Evolutionary conservation across 2,797 vertebrate species (phyloP).

Genomic region (Xerus rutilus): DNA sequence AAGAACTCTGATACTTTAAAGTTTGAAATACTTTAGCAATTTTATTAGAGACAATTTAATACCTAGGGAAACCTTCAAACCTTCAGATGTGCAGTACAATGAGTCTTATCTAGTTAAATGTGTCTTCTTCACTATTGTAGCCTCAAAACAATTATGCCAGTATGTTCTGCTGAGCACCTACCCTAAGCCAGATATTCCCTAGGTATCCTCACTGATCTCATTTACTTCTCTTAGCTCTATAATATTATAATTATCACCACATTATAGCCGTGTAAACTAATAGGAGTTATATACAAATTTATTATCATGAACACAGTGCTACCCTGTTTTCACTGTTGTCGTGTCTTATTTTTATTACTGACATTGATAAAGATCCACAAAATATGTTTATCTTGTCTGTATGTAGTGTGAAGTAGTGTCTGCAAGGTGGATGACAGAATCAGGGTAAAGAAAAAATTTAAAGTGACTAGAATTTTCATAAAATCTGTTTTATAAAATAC

Average conservation of each 20-base stretch:
- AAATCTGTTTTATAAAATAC: not conserved
- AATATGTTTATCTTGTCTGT: not conserved
- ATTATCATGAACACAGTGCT: not conserved
- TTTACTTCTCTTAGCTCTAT: slow-evolving; percentile 6
- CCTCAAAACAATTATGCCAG: not conserved
- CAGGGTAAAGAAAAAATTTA: not conserved
- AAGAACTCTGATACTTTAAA: slow-evolving; percentile 13
- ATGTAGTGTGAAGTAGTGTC: slow-evolving; percentile 11
- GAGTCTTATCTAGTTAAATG: slow-evolving; percentile 66
- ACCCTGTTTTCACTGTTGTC: not conserved
- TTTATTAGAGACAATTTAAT: slow-evolving; percentile 31
- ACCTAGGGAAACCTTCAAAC: slow-evolving; percentile 10
- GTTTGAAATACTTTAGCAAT: slow-evolving; percentile 58
- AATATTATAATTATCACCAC: not conserved
- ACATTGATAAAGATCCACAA: not conserved
- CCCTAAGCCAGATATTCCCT: not conserved
- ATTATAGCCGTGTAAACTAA: not conserved
- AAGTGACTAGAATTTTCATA: not conserved
- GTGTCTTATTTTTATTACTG: not conserved
- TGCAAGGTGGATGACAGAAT: not conserved
- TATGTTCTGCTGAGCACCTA: not conserved
- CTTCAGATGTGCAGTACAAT: slow-evolving; percentile 53
- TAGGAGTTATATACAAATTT: not conserved
- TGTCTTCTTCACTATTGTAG: slow-evolving; percentile 43
- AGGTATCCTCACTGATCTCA: not conserved